Percentiles rank a stretch among this genome's conserved stretches.
These are phyloP conservation scores for Macropis europaea DNA, from an alignment of 2,888 invertebrate genomes.

Conservation along the genomic window DNA sequence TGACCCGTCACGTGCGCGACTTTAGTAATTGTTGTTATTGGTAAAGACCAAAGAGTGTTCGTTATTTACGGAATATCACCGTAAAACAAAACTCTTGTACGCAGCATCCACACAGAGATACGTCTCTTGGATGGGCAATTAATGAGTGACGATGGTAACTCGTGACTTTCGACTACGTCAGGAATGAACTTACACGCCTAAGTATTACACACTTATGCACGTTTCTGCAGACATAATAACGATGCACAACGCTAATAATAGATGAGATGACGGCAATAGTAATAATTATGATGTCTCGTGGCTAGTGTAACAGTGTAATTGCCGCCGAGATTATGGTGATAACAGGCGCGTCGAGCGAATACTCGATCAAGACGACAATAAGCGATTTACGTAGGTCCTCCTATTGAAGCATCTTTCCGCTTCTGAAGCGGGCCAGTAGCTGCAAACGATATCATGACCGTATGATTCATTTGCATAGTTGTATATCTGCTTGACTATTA, in stretches of 20 bases:
- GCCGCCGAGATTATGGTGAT: constrained; percentile 29
- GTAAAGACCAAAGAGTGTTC: constrained; percentile 22
- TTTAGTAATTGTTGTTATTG: constrained; percentile 31
- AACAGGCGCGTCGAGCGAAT: constrained; percentile 1
- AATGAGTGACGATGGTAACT: constrained; percentile 32
- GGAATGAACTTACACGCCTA: not conserved
- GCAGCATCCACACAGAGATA: constrained; percentile 8
- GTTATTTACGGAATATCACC: constrained; percentile 12
- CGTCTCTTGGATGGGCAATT: constrained; percentile 33
- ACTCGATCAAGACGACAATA: constrained; percentile 7
- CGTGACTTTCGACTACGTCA: constrained; percentile 42
- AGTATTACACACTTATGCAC: not conserved
- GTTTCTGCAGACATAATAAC: constrained; percentile 41
- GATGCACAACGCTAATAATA: constrained; percentile 46
- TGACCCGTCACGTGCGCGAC: constrained; percentile 15
- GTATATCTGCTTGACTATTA: not conserved
- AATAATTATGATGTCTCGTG: constrained; percentile 45
- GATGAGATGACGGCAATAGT: constrained; percentile 58
- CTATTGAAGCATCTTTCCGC: not conserved
- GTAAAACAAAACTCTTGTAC: not conserved
- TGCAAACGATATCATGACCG: not conserved
- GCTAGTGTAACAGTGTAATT: constrained; percentile 23
- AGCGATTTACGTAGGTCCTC: constrained; percentile 2
- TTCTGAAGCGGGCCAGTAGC: no score
- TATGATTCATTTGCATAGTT: constrained; percentile 10